Percentiles rank a stretch among this genome's conserved stretches.
phyloP scores from a whole-genome alignment of 2,797 vertebrate species.

The Gorsachius magnificus region DNA sequence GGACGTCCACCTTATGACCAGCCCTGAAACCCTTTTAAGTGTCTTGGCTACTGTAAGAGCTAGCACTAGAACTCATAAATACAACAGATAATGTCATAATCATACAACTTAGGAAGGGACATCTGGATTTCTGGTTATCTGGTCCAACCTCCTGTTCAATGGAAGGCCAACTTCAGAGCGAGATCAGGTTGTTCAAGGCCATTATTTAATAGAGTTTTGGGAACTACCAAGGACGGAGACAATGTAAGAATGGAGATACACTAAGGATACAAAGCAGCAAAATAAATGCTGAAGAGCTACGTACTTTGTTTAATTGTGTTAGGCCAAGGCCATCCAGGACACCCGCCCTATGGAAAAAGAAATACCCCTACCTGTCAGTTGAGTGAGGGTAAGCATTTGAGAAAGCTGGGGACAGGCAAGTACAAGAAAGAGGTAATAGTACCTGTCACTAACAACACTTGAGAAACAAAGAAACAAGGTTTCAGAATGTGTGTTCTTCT shows the following conservation, averaged over 20 bases:
- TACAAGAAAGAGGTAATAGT: fast-evolving
- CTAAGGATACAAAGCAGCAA: background rate
- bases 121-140: background rate
- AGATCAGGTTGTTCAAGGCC: background rate
- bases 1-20: background rate
- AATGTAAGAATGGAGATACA: background rate
- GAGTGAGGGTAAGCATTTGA: background rate
- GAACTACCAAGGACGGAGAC: fast-evolving
- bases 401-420: background rate
- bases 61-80: background rate
- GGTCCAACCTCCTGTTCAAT: background rate
- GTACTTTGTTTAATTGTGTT: background rate
- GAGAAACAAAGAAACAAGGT: background rate
- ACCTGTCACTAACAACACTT: background rate
- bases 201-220: background rate
- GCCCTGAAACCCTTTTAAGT: background rate
- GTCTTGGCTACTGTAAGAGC: background rate
- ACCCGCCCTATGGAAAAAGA: background rate
- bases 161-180: background rate
- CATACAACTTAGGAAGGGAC: background rate
- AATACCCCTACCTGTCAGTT: background rate
- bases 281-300: background rate
- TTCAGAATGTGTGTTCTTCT: background rate
- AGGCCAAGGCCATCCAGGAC: background rate
- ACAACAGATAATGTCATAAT: background rate